These are phyloP conservation scores for Misgurnus anguillicaudatus DNA, from an alignment of 2,113 vertebrate genomes.

Conservation along the genomic window DNA sequence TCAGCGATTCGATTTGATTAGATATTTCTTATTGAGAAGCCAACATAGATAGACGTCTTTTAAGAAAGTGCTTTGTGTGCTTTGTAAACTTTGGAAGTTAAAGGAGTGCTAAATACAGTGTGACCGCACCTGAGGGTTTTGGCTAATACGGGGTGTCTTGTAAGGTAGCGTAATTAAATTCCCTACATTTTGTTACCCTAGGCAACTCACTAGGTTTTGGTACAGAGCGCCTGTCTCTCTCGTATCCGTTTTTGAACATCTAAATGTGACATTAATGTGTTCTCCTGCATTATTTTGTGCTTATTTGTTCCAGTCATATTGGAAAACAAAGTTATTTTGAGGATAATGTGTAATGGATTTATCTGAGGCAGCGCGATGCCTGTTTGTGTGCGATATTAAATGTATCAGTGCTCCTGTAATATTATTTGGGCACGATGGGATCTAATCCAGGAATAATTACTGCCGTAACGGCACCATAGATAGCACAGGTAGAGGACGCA, in stretches of 20 bases:
- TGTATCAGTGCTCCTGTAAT: slow-evolving; percentile 40
- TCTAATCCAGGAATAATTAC: slow-evolving; percentile 61
- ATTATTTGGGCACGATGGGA: slow-evolving; percentile 34
- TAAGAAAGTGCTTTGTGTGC: too few species aligned
- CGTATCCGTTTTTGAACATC: neutral
- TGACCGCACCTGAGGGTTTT: too few species aligned
- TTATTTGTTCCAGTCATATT: slow-evolving; percentile 22
- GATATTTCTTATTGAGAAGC: too few species aligned
- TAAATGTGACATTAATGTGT: neutral
- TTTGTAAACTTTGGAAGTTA: too few species aligned
- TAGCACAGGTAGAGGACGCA: neutral
- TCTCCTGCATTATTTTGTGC: slow-evolving; percentile 23
- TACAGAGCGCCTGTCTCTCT: neutral
- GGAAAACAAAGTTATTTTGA: slow-evolving; percentile 23
- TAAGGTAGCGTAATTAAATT: too few species aligned
- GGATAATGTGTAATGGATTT: slow-evolving; percentile 40
- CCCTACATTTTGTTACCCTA: neutral
- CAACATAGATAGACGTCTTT: too few species aligned
- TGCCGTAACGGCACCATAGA: slow-evolving; percentile 43
- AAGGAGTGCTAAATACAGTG: too few species aligned
- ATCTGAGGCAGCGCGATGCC: slow-evolving; percentile 21
- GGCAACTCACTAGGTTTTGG: neutral
- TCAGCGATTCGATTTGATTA: too few species aligned
- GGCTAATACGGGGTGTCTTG: too few species aligned
- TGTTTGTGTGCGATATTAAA: slow-evolving; percentile 43